Evolutionary conservation across 2,797 vertebrate genomes (phyloP), one percentile per base, ranked within the genome.

Genomic region (Carapus acus): DNA sequence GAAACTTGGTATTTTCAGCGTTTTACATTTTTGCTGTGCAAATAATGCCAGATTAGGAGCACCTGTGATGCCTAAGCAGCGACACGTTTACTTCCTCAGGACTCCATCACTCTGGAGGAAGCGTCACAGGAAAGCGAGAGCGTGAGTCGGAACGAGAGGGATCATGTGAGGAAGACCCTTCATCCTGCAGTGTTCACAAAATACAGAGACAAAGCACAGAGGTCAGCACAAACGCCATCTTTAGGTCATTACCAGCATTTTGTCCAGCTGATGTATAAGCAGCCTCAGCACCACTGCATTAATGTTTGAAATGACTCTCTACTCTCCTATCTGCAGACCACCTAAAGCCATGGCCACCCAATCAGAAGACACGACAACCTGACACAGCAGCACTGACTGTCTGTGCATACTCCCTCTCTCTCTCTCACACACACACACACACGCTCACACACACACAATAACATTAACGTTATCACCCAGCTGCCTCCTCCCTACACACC

Each of bases 101-200:
- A 46, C 72, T 65, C 36, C 49, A 77, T 24, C 81, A 83, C 71
- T 49, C 43, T 49, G 73, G 77, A 68, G 74, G 81, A 14, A 37
- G 60, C 27, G 51, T 83, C 52, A 65, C 84, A 29, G 85, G 84
- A 24, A 89, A 90, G 50, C 77, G 87, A 49, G 85, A 81, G 44
- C 78, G 83, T 1, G 87, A 86, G 72, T 83, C 80, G 41, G 86
- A 83, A 59, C 72, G 66, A 1, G 83, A 85, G 1, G 45, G 68
- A 1, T 54, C 52, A 1, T 73, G 71, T 8, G 77, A 73, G 47
- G 83, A 83, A 18, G 78, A 86, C 2, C 34, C 27, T 4, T 11
- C 52, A 1, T 64, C 78, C 54, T 81, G 80, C 58, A 80, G 81
- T 1, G 29, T 77, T 13, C 72, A 79, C 64, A 90, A 89, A 66